phyloP scores from a whole-genome alignment of 2,797 vertebrate species.

The Sylvia borin region DNA sequence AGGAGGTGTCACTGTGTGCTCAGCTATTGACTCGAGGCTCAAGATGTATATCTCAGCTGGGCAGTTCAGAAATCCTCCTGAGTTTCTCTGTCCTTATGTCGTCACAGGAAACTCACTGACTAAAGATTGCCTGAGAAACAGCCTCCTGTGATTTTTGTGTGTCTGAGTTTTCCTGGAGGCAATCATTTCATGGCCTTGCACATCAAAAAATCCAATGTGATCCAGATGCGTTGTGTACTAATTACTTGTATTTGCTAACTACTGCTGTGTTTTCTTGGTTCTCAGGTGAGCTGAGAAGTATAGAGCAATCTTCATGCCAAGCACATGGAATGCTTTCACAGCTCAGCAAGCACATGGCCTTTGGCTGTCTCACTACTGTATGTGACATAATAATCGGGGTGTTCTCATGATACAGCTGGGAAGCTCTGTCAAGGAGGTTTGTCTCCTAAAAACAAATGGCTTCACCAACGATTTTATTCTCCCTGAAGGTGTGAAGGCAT shows the following conservation, averaged over 20 bases:
- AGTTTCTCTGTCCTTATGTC: not conserved
- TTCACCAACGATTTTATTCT: not conserved
- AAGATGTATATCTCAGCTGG: not conserved
- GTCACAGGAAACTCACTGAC: not conserved
- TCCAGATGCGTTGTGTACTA: not conserved
- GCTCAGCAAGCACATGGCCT: not conserved
- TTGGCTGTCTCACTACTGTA: not conserved
- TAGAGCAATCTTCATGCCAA: not conserved
- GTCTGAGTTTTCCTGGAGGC: not conserved
- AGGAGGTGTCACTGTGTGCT: rapidly evolving
- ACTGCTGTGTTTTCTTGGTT: not conserved
- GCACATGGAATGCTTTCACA: not conserved
- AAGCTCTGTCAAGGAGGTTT: not conserved
- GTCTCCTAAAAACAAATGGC: not conserved
- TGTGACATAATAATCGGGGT: not conserved
- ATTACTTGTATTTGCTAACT: not conserved
- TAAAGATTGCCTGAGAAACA: not conserved
- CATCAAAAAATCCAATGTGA: not conserved
- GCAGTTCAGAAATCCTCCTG: not conserved
- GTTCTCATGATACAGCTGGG: not conserved
- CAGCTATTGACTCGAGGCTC: not conserved
- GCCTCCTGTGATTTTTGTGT: not conserved
- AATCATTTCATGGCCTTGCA: not conserved
- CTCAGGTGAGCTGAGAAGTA: not conserved
- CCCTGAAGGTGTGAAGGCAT: not conserved